Evolutionary conservation across 2,797 vertebrate genomes (phyloP), one percentile per base, ranked within the genome.

Genomic region (Acrossocheilus fasciatus): DNA sequence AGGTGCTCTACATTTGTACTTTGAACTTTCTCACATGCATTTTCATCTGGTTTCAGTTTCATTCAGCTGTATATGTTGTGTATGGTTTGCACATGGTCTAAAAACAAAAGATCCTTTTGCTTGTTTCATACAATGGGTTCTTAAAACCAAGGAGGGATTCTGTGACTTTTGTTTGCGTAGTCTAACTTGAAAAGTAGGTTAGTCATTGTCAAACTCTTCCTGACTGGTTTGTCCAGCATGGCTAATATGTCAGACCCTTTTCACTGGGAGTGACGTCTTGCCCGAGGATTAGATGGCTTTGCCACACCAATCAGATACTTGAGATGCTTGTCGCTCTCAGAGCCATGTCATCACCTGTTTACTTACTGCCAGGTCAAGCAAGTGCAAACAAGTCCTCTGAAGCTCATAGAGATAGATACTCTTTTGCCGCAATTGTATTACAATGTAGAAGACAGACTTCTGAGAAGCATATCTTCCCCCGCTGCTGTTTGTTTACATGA

Each of bases 191-290:
- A 81, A 76, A 73, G 75, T 70, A 47, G 26, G 41, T 86, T 66
- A 78, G 11, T 43, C 34, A 11, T 81, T 74, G 77, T 36, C 26
- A 36, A 50, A 41, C 47, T 34, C 15, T 64, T 87, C 62, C 87
- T 87, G 85, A 92, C 93, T 88, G 90, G 91, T 94, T 90, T 20
- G 72, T 92, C 92, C 82, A 87, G 91, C 64, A 79, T 73, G 30
- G 45, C 47, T 62, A 45, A 72, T 81, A 68, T 14, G 72, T n/a
- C 26, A 81, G 39, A 23, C 30, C 41, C 17, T 39, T 41, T 47
- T 62, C 7, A 34, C 36, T 74, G 47, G 4, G 23, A 81, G 69
- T 82, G 72, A 81, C 11, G 10, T 85, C 70, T 79, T 88, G 34
- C 26, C 7, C 20, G 41, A 47, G 70, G 47, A 76, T 87, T 59